phyloP scores from a whole-genome alignment of 2,888 invertebrate genomes.

The Smittia sp. region DNA sequence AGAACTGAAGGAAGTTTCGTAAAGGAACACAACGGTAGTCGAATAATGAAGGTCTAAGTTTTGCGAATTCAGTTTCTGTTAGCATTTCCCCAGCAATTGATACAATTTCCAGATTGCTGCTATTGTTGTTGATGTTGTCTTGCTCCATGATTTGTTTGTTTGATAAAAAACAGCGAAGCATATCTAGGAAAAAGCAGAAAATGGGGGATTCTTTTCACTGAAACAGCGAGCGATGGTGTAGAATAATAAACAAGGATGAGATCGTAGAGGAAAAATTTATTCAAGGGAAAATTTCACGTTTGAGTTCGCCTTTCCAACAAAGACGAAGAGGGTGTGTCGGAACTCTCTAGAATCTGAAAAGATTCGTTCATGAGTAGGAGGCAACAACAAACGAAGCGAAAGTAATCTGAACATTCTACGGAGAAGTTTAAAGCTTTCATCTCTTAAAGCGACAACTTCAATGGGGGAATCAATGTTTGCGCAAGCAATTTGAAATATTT shows the following conservation, averaged over 20 bases:
- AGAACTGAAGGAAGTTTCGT: not conserved
- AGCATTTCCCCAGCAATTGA: not conserved
- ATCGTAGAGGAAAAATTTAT: not conserved
- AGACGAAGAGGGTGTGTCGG: not conserved
- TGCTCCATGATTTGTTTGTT: slow-evolving; percentile 3
- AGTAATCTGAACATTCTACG: slow-evolving; percentile 31
- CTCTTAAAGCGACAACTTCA: slow-evolving; percentile 11
- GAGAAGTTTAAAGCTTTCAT: not conserved
- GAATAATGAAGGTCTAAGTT: not conserved
- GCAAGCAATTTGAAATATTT: not conserved
- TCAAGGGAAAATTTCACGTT: slow-evolving; percentile 27
- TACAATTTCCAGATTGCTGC: not conserved
- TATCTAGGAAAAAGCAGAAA: not conserved
- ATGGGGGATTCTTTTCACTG: slow-evolving; percentile 19
- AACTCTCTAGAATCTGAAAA: not conserved
- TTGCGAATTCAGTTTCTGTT: not conserved
- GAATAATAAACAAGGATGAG: slow-evolving; percentile 13
- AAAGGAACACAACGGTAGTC: not conserved
- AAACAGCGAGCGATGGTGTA: slow-evolving; percentile 9
- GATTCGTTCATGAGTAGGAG: not conserved
- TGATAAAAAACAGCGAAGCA: not conserved
- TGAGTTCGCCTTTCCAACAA: not conserved
- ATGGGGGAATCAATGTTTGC: no score
- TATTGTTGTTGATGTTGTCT: not conserved
- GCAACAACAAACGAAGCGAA: slow-evolving; percentile 35